phyloP scores from a whole-genome alignment of 2,888 invertebrate genomes.

The Pseudococcus jackbeardsleyi region DNA sequence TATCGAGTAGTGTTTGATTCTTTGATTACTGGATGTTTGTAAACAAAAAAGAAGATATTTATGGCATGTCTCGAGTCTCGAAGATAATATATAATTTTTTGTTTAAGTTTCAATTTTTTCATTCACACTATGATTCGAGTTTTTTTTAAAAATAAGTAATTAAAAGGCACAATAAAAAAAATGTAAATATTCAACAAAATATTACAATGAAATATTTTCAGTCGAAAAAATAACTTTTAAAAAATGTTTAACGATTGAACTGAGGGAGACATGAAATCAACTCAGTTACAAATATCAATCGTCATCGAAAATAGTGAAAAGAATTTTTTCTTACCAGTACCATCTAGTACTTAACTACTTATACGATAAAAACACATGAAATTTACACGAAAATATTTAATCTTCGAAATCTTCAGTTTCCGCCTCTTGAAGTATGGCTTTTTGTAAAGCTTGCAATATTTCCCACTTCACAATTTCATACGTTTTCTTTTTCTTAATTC shows the following conservation, averaged over 20 bases:
- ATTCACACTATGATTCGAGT: neutral
- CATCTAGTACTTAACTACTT: too few species aligned
- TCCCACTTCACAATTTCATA: conserved; percentile 61
- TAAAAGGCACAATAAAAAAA: neutral
- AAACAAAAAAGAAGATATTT: neutral
- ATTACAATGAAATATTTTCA: neutral
- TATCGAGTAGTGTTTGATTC: neutral
- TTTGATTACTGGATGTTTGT: neutral
- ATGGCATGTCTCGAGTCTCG: neutral
- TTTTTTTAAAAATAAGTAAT: neutral
- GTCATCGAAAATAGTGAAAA: neutral
- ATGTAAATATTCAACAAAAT: neutral
- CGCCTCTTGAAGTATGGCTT: conserved; percentile 55
- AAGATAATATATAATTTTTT: conserved; percentile 11
- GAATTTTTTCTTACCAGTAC: neutral
- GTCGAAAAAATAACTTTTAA: too few species aligned
- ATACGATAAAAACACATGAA: neutral
- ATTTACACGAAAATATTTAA: neutral
- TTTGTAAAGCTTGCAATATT: conserved; percentile 57
- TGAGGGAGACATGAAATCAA: too few species aligned
- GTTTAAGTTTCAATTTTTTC: neutral
- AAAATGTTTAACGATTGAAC: too few species aligned
- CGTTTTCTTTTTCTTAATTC: conserved; percentile 60
- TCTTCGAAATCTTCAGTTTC: conserved; percentile 46
- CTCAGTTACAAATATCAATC: neutral